Evolutionary conservation across 2,888 invertebrate genomes (phyloP), one percentile per base, ranked within the genome.

Genomic region (Sarcophaga caerulescens): DNA sequence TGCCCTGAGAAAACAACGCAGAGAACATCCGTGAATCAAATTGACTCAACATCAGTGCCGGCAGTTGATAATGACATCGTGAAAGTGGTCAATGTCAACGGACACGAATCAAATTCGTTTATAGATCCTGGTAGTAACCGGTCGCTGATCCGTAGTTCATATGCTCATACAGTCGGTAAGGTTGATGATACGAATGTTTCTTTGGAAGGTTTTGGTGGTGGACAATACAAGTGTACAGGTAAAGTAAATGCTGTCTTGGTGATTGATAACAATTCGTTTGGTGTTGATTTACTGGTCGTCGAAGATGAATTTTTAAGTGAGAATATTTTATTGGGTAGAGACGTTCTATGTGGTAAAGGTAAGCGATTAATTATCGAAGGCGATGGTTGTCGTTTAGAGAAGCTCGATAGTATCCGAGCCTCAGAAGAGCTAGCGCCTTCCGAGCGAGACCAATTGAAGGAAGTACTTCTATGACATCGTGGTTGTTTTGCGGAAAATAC

Each of bases 231-330:
- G 25, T 25, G 25, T 25, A 25, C 25, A 25, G 25, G 25, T 25
- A 25, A 25, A 25, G 25, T 25, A 25, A 3, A 44, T 44, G 81
- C 60, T 19, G 45, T 47, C 25, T 17, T 87, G 12, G 63, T 74
- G 6, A 80, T 87, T 25, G 88, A 85, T 74, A 44, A 79, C n/a
- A 62, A 73, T 17, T 35, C 8, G n/a, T 45, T 77, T n/a, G 62
- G 25, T 25, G 25, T 25, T 25, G 25, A 25, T 25, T 25, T 25
- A 25, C 25, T 25, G 25, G 25, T 25, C 25, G 25, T 87, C 12
- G 71, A 78, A 19, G 81, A 88, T 68, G 23, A 77, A 14, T 65
- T 81, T 17, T 35, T 81, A 17, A 70, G 47, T 66, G 75, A 85
- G 21, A 83, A 83, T 68, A 62, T 85, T 12, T 62, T 85, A 17